Evolutionary conservation across 2,113 vertebrate genomes (phyloP).

Genomic region (Synodontis membranacea): DNA sequence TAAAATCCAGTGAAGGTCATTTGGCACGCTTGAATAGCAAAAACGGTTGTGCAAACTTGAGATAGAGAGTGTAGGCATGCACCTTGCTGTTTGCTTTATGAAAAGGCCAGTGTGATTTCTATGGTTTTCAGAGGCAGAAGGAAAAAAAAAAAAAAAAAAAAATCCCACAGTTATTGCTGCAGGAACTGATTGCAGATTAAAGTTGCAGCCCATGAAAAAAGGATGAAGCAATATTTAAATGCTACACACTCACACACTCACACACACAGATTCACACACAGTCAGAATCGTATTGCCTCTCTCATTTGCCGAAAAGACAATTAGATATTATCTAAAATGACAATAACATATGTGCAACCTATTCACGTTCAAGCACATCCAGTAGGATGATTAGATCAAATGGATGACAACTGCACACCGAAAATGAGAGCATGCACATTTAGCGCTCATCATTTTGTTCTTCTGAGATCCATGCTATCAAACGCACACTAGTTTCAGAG

Average conservation of each 20-base stretch:
- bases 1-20: not conserved
- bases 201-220: slow-evolving; percentile 38
- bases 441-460: not conserved
- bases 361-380: not conserved
- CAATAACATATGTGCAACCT: not conserved
- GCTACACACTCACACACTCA: slow-evolving; percentile 49
- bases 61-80: slow-evolving; percentile 10
- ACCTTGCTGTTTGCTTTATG: not conserved
- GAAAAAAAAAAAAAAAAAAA: not conserved
- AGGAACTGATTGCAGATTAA: slow-evolving; percentile 36
- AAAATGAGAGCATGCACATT: not conserved
- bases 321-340: slow-evolving; percentile 3
- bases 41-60: not conserved
- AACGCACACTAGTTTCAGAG: not conserved
- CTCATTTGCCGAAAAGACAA: not conserved
- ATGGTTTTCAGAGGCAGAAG: slow-evolving; percentile 26
- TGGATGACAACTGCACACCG: not conserved
- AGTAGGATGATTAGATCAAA: not conserved
- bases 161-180: slow-evolving; percentile 19
- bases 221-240: slow-evolving; percentile 37
- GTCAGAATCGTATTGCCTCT: not conserved
- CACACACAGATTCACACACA: not conserved
- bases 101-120: slow-evolving; percentile 25
- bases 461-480: not conserved
- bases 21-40: not conserved